Conservation (phyloP, 2,113 vertebrate species). For the Piaya cayana region DNA sequence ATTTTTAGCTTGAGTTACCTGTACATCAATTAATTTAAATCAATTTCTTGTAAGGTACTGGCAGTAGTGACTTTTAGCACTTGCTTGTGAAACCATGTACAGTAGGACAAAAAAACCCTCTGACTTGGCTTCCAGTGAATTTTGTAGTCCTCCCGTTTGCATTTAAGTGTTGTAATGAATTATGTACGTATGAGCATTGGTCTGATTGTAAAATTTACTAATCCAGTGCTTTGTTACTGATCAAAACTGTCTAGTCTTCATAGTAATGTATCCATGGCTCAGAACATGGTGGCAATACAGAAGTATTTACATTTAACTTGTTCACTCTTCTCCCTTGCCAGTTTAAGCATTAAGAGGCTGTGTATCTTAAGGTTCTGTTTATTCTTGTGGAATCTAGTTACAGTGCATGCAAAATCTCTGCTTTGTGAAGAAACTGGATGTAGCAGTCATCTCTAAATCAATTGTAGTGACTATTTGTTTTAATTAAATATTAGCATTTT, state of each 20-base stretch:
- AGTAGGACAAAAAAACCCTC: accelerated
- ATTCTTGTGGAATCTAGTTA: neutral
- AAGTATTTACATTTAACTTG: neutral
- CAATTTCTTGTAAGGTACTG: neutral
- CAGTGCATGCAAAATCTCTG: neutral
- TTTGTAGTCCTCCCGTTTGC: neutral
- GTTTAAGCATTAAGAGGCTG: neutral
- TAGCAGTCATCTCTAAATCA: neutral
- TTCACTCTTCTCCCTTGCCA: accelerated
- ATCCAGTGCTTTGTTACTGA: neutral
- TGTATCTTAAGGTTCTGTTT: neutral
- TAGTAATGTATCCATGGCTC: neutral
- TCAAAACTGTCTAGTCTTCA: neutral
- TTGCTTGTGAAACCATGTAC: neutral
- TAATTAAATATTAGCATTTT: neutral
- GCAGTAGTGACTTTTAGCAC: neutral
- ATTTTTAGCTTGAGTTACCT: neutral
- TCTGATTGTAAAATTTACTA: neutral
- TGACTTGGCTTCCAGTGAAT: neutral
- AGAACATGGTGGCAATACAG: neutral
- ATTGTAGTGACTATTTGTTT: neutral
- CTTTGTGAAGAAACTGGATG: neutral
- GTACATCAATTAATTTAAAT: neutral
- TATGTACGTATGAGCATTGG: neutral
- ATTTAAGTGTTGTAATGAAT: neutral